Evolutionary conservation across 2,797 vertebrate genomes (phyloP), one percentile per base, ranked within the genome.

Genomic region (Mareca strepera): DNA sequence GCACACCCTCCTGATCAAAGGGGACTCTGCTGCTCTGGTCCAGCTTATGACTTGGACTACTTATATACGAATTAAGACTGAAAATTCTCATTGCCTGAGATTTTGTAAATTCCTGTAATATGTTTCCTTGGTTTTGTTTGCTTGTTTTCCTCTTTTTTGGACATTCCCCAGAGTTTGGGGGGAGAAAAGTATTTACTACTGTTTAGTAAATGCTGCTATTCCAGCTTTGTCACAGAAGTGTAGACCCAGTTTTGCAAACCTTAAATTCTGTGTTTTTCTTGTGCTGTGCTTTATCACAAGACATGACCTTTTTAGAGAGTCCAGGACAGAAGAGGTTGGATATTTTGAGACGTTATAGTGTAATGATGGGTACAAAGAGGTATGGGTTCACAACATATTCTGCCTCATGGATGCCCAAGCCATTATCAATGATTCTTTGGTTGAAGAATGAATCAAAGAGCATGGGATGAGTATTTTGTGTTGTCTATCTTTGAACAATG

Each of bases 31-130:
- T 83, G 33, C 31, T 75, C 15, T 50, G 25, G 9, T 9, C 28
- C 44, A 89, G 0, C 1, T 53, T 69, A 66, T 0, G 0, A 6
- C 29, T 81, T 72, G 52, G 8, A 43, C 26, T 3, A 62, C 13
- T 44, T 53, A 25, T 5, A 3, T 33, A 29, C 11, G 3, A 80
- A 64, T 75, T 59, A 76, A 68, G 21, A 66, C 21, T 44, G 15
- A 78, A 58, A 39, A 68, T n/a, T 77, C 0, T 66, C 5, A 25
- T 64, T 75, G 8, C 6, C 37, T 72, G n/a, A 88, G 37, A 55
- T 86, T 78, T 82, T 66, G 28, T 44, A 37, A 10, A 11, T 10
- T 76, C 74, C 25, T 59, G n/a, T 69, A 68, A 17, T 23, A 26
- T 3, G 17, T 11, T 73, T 76, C 2, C n/a, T 69, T 79, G 6